Conservation (phyloP, 2,888 invertebrate species). For the Dusona sp. region DNA sequence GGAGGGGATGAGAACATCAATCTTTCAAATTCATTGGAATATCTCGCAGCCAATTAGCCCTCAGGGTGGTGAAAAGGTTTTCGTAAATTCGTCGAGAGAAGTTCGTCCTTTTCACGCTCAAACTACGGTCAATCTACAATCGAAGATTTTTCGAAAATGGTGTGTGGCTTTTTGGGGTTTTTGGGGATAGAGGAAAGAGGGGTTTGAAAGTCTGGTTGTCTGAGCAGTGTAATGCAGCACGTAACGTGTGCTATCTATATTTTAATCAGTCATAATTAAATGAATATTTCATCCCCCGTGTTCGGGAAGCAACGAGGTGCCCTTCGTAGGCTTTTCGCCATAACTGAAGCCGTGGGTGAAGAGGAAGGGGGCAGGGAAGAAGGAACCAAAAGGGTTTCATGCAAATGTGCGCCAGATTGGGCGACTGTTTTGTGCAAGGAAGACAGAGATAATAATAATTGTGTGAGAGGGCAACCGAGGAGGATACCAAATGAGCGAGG, state of each 20-base stretch:
- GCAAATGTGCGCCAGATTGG: constrained; percentile 80
- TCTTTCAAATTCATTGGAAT: constrained; percentile 53
- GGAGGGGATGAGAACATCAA: constrained; percentile 27
- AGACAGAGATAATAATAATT: constrained; percentile 52
- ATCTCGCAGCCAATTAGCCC: constrained; percentile 62
- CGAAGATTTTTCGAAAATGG: not conserved
- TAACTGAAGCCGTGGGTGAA: constrained; percentile 47
- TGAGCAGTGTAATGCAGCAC: constrained; percentile 76
- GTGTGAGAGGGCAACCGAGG: constrained; percentile 38
- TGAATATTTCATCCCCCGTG: constrained; percentile 81
- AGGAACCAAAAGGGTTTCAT: constrained; percentile 77
- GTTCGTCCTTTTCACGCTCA: constrained; percentile 6
- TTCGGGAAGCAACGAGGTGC: constrained; percentile 64
- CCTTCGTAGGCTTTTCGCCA: constrained; percentile 57
- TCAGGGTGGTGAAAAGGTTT: constrained; percentile 16
- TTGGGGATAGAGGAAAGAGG: not conserved
- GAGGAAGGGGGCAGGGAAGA: constrained; percentile 45
- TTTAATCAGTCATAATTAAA: constrained; percentile 83
- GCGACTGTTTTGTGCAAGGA: constrained; percentile 54
- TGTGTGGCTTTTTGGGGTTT: not conserved
- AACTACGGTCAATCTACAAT: not conserved
- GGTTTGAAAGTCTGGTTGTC: not conserved
- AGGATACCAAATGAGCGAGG: constrained; percentile 62
- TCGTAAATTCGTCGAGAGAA: constrained; percentile 20
- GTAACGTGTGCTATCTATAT: constrained; percentile 82